Evolutionary conservation across 2,113 vertebrate genomes (phyloP), one percentile per base, ranked within the genome.

Genomic region (Poicephalus gulielmi): DNA sequence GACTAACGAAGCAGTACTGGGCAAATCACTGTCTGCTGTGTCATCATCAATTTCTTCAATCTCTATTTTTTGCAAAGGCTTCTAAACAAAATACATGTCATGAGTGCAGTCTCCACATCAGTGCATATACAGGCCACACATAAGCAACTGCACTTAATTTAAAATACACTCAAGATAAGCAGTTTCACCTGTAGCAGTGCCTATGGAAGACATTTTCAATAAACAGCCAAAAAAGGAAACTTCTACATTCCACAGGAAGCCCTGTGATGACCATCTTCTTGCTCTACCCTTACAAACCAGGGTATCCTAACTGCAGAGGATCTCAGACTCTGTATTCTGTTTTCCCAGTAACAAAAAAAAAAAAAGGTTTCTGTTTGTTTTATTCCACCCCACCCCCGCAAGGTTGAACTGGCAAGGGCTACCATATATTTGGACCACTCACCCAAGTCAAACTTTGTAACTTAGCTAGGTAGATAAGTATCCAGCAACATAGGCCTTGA

Each of bases 11-110:
- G 88, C 17, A 81, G 77, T 37, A 50, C 81, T 27, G 46, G 37
- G 77, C 17, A 55, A 83, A 81, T 98, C 94, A 35, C 78, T 25
- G 20, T 69, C 68, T 20, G 81, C 71, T 50, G 97, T 37, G 86
- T 98, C 96, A 67, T 98, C 98, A 83, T 98, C 98, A 86, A 99
- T 95, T 96, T 99, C 99, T 97, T 99, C 98, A 62, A 99, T 99
- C n/a, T 98, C 84, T 57, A 99, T 95, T 95, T 98, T 98, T 97
- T 46, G 98, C 94, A 99, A 94, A 63, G 98, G 98, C 92, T 98
- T 99, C 99, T 99, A 97, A 87, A 97, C 49, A 93, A 92, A 97
- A 92, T 46, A 89, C 7, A 70, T 7, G 18, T 95, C 41, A 84
- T 1, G 13, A 10, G n/a, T 31, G 60, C 52, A 88, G n/a, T 76